These are phyloP conservation scores for Volucella bombylans DNA, from an alignment of 2,888 invertebrate genomes.

Conservation along the genomic window DNA sequence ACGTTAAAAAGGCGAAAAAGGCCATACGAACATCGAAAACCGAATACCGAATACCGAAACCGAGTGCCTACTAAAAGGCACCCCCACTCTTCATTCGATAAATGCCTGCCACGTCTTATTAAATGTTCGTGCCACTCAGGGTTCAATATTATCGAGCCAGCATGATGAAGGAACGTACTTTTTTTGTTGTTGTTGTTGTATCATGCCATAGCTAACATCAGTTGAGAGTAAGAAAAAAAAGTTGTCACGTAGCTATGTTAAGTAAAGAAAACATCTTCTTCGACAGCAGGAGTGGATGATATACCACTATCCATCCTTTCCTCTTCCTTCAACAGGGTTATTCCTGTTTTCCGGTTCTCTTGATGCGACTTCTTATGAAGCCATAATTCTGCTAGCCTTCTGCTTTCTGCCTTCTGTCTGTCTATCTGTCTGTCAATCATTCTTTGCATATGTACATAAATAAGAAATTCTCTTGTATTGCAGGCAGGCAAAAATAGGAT, in stretches of 20 bases:
- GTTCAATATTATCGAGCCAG: conserved; percentile 19
- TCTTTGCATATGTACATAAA: conserved; percentile 69
- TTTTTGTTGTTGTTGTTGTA: conserved; percentile 4
- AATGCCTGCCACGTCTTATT: conserved; percentile 66
- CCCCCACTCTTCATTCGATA: conserved; percentile 9
- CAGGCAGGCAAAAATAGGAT: conserved; percentile 20
- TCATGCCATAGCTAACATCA: conserved; percentile 59
- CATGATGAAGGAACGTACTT: neutral
- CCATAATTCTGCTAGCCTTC: conserved; percentile 39
- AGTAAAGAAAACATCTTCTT: conserved; percentile 63
- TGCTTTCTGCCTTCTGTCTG: conserved; percentile 10
- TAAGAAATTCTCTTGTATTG: conserved; percentile 46
- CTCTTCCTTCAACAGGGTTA: neutral
- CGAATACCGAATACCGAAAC: conserved; percentile 10
- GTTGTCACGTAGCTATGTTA: conserved; percentile 61
- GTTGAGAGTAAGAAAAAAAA: conserved; percentile 40
- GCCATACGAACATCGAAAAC: neutral
- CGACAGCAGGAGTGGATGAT: conserved; percentile 10
- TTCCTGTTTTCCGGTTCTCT: neutral
- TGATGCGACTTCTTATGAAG: conserved; percentile 41
- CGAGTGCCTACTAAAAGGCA: conserved; percentile 30
- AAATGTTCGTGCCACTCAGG: conserved; percentile 69
- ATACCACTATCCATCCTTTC: conserved; percentile 2
- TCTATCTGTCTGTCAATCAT: conserved; percentile 68
- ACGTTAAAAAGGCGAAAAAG: conserved; percentile 41